These are phyloP conservation scores for Tanypteryx hageni DNA, from an alignment of 2,888 invertebrate genomes.

Conservation along the genomic window DNA sequence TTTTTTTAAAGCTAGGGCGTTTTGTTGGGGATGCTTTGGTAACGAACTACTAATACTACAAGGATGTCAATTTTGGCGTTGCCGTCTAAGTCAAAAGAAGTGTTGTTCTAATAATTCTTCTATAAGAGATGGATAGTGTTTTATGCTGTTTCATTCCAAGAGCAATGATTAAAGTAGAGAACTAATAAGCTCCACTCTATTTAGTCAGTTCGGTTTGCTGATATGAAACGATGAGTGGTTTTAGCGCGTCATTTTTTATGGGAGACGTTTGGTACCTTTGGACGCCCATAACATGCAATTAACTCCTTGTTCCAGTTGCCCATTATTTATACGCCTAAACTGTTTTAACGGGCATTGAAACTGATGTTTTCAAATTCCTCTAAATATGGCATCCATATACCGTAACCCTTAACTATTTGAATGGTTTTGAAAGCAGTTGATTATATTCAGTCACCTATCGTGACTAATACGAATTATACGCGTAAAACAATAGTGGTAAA, in stretches of 20 bases:
- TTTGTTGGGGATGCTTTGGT: not conserved
- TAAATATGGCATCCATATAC: no score
- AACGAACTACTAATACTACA: not conserved
- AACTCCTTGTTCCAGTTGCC: not conserved
- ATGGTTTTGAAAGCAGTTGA: no score
- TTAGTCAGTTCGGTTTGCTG: not conserved
- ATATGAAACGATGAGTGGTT: not conserved
- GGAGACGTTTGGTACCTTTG: not conserved
- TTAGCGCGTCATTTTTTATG: not conserved
- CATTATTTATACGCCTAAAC: not conserved
- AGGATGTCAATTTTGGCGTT: not conserved
- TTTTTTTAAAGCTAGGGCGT: not conserved
- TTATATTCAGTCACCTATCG: no score
- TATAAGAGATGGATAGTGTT: not conserved
- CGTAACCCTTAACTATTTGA: no score
- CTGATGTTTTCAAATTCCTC: no score
- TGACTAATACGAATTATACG: no score
- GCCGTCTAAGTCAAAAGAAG: not conserved
- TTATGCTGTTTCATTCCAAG: not conserved
- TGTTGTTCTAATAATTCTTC: not conserved
- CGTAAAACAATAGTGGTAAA: no score
- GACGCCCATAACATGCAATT: not conserved
- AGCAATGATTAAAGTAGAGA: not conserved
- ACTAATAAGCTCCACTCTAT: not conserved
- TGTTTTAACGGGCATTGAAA: no score